Conservation (phyloP, 2,113 vertebrate genomes). For the Bombycilla garrulus region DNA sequence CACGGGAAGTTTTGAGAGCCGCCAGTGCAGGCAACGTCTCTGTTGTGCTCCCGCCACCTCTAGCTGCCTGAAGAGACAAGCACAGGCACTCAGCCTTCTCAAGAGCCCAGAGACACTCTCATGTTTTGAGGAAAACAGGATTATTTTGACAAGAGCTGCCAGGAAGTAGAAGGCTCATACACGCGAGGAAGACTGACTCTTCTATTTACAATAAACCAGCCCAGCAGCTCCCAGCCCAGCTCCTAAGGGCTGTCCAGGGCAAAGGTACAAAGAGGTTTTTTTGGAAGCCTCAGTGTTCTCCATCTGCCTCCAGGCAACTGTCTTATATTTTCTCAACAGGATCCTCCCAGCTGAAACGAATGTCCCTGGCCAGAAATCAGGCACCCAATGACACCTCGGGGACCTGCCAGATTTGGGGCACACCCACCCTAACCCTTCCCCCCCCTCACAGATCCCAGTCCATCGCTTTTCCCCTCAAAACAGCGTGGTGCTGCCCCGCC, state of each 20-base stretch:
- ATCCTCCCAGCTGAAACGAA: neutral
- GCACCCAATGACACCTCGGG: neutral
- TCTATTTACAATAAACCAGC: neutral
- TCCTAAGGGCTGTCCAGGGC: constrained; percentile 19
- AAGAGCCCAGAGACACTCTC: neutral
- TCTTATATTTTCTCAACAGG: neutral
- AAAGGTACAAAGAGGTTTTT: constrained; percentile 41
- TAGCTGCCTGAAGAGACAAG: constrained; percentile 23
- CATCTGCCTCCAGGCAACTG: neutral
- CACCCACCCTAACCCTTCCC: neutral
- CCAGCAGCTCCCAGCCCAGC: neutral
- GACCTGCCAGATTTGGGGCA: neutral
- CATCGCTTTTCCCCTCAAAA: neutral
- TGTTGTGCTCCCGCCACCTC: neutral
- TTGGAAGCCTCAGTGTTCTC: constrained; percentile 7
- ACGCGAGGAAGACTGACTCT: neutral
- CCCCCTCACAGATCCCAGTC: neutral
- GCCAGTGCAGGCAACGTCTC: neutral
- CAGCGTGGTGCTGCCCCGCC: accelerated
- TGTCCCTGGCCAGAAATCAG: neutral
- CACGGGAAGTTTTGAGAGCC: neutral
- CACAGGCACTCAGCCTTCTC: neutral
- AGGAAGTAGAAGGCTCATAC: constrained; percentile 32
- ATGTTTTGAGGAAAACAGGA: constrained; percentile 17
- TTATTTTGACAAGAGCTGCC: constrained; percentile 46